Conservation (phyloP, 2,888 invertebrate species). For the Alloscopus bannaensis region DNA sequence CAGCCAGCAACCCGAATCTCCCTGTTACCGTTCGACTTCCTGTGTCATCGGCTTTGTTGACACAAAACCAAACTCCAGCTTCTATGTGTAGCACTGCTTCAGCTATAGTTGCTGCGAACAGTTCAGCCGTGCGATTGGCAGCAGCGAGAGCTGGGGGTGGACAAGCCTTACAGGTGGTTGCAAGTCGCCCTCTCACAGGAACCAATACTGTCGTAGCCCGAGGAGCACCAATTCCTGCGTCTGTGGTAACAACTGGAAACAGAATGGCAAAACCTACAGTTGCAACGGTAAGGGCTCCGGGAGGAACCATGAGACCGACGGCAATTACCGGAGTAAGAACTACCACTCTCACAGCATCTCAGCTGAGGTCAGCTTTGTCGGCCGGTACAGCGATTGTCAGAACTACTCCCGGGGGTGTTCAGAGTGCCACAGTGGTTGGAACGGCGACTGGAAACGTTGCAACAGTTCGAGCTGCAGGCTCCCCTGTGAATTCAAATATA, state of each 20-base stretch:
- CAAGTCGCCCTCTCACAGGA: constrained; percentile 52
- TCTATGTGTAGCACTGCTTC: constrained; percentile 67
- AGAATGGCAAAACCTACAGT: constrained; percentile 48
- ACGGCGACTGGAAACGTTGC: constrained; percentile 33
- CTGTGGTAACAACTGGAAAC: constrained; percentile 57
- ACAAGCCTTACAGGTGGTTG: constrained; percentile 54
- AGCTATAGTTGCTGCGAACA: constrained; percentile 66
- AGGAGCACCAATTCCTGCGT: constrained; percentile 63
- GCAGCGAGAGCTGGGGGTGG: constrained; percentile 52
- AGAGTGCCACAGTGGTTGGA: constrained; percentile 31
- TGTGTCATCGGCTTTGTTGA: constrained; percentile 51
- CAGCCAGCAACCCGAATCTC: constrained; percentile 52
- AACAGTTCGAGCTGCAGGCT: constrained; percentile 35
- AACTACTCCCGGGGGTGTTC: constrained; percentile 32
- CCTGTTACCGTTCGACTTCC: constrained; percentile 69
- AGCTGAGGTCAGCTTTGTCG: constrained; percentile 63
- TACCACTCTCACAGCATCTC: constrained; percentile 65
- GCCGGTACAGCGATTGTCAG: constrained; percentile 43
- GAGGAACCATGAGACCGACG: constrained; percentile 13
- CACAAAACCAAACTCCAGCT: constrained; percentile 55
- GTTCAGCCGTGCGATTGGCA: constrained; percentile 54
- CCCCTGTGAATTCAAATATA: constrained; percentile 29
- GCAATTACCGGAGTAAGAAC: constrained; percentile 47
- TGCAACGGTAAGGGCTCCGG: constrained; percentile 40
- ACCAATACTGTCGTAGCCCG: constrained; percentile 66